Evolutionary conservation across 2,797 vertebrate species (phyloP), one percentile per base, ranked within the genome.

Genomic region (Allobates femoralis): DNA sequence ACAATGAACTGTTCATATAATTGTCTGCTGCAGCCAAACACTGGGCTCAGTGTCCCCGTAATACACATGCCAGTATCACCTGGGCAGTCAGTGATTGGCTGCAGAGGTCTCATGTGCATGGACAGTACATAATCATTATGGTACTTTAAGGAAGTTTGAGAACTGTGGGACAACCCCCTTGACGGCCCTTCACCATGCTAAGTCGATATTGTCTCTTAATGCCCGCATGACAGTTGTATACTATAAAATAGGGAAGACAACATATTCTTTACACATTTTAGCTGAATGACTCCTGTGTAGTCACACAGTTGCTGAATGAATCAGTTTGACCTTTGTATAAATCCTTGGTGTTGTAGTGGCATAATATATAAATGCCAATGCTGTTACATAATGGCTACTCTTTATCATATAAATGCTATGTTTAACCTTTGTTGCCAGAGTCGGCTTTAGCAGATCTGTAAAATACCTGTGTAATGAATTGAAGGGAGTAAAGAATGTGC

Each of bases 381-480:
- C 34, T 41, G 67, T 71, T 71, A 71, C n/a, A 21, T 71, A 71
- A 71, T 69, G 32, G 66, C 18, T 11, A 11, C 32, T 21, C 66
- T 69, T 69, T 37, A 37, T 69, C 66, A 21, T 71, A 71, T 23
- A 71, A 71, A 41, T 41, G 28, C n/a, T 51, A 28, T 51, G 46
- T 55, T 55, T 76, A 53, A 76, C 74, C 26, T 76, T 76, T 55
- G 74, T 21, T 53, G 46, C 26, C 74, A 55, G 53, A 55, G n/a
- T 19, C 74, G 30, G 5, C 74, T 53, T 4, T 6, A 76, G 74
- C 16, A 55, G 26, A 53, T 76, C 19, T 56, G 30, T 56, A 56
- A 23, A 77, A 19, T 56, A 12, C 53, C 67, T 14, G 19, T n/a
- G 18, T 37, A 76, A 55, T 28, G 10, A 19, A 32, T 55, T 76